These are phyloP conservation scores for Lithobates sylvaticus DNA, from an alignment of 2,797 vertebrate species.

Conservation along the genomic window DNA sequence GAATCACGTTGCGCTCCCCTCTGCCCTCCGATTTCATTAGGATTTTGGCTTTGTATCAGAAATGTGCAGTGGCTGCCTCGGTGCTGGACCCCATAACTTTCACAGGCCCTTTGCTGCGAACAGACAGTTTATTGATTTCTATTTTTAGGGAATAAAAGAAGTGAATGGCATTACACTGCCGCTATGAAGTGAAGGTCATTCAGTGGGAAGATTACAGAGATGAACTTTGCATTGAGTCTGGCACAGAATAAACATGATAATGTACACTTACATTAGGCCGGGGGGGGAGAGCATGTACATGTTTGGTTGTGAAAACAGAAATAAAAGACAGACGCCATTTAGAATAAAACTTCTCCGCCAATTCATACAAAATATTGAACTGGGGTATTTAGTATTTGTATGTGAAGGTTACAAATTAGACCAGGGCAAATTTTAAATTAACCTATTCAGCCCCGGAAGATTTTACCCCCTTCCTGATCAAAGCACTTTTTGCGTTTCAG, in stretches of 20 bases:
- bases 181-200: slow-evolving; percentile 50
- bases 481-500: no score
- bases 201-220: slow-evolving; percentile 15
- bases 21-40: slow-evolving; percentile 80
- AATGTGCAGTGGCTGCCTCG: slow-evolving; percentile 70
- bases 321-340: background rate
- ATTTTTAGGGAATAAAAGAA: slow-evolving; percentile 60
- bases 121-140: slow-evolving; percentile 58
- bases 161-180: slow-evolving; percentile 40
- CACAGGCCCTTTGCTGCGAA: slow-evolving; percentile 60
- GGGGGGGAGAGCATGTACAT: background rate
- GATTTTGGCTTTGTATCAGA: slow-evolving; percentile 79
- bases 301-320: background rate
- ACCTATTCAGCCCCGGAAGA: no score
- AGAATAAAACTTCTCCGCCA: background rate
- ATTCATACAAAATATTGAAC: background rate
- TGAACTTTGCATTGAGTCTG: slow-evolving; percentile 24
- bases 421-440: no score
- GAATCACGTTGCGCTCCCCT: slow-evolving; percentile 74
- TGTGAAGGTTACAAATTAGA: no score
- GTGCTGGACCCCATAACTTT: slow-evolving; percentile 68
- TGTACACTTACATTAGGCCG: slow-evolving; percentile 12
- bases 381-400: no score
- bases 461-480: no score
- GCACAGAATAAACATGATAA: slow-evolving; percentile 44